A percentile compares a stretch with the other conserved stretches of the same genome.
phyloP scores from a whole-genome alignment of 1,140 invertebrate genomes.

The Centruroides sculpturatus region DNA sequence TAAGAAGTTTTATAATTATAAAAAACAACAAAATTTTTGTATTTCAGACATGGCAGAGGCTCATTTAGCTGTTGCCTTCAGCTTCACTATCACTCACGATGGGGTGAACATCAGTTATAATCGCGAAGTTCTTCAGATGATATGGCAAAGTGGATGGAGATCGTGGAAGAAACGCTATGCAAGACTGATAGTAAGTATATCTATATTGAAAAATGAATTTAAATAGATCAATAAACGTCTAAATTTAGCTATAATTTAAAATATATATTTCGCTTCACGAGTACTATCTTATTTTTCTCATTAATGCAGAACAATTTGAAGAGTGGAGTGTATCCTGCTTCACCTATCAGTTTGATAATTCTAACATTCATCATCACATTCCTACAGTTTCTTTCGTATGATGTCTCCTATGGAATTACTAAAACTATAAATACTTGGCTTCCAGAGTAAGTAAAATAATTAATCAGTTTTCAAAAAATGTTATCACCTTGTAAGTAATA shows the following conservation, averaged over 20 bases:
- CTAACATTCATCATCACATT: conserved; percentile 55
- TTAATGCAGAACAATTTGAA: conserved; percentile 74
- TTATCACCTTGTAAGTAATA: too few species aligned
- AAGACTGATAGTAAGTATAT: conserved; percentile 14
- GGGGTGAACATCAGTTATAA: conserved; percentile 95
- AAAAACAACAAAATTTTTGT: too few species aligned
- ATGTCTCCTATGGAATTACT: conserved; percentile 55
- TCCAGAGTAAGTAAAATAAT: background rate
- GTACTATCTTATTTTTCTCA: too few species aligned
- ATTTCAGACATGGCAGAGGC: conserved; percentile 78
- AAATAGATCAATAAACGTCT: too few species aligned
- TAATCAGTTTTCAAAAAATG: too few species aligned
- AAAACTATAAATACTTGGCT: conserved; percentile 19
- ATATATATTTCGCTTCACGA: too few species aligned
- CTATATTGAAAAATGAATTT: too few species aligned
- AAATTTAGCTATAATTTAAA: too few species aligned
- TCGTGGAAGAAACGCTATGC: conserved; percentile 75
- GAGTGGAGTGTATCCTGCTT: conserved; percentile 88
- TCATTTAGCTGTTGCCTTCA: conserved; percentile 93
- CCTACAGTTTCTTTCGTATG: conserved; percentile 21
- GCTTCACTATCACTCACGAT: conserved; percentile 93
- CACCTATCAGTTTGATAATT: conserved; percentile 68
- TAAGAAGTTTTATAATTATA: too few species aligned
- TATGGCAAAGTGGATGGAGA: conserved; percentile 77
- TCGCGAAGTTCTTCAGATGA: conserved; percentile 74